phyloP scores from a whole-genome alignment of 2,113 vertebrate species.

The Pterocles burchelli region DNA sequence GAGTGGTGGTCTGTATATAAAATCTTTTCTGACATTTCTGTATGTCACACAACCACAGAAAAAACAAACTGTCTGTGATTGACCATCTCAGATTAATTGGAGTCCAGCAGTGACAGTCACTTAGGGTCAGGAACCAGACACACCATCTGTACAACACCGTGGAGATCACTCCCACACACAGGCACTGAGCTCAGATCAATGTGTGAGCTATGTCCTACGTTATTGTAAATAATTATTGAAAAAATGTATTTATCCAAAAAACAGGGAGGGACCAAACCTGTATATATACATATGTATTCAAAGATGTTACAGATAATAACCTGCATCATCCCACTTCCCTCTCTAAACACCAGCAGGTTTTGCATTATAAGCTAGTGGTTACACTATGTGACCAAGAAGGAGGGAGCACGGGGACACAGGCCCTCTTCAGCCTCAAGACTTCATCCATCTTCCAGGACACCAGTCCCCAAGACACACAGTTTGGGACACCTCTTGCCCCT shows the following conservation, averaged over 20 bases:
- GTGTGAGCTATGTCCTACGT: not conserved
- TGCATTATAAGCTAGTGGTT: not conserved
- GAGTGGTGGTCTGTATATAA: not conserved
- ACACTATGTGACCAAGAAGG: not conserved
- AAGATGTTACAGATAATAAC: not conserved
- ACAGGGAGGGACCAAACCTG: not conserved
- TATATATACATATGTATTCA: not conserved
- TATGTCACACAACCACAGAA: not conserved
- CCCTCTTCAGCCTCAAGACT: not conserved
- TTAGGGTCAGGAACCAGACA: not conserved
- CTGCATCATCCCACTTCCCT: not conserved
- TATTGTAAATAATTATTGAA: not conserved
- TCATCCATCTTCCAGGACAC: not conserved
- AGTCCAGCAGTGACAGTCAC: not conserved
- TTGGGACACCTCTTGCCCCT: not conserved
- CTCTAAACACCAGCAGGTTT: not conserved
- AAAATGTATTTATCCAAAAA: not conserved
- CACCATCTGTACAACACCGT: not conserved
- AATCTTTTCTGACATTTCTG: not conserved
- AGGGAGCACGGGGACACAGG: not conserved
- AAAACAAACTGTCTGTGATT: not conserved
- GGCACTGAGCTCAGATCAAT: not conserved
- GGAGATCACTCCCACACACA: not conserved
- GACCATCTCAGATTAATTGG: not conserved
- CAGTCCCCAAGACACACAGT: not conserved